phyloP scores from a whole-genome alignment of 1,140 invertebrate genomes.

The Uloborus diversus region DNA sequence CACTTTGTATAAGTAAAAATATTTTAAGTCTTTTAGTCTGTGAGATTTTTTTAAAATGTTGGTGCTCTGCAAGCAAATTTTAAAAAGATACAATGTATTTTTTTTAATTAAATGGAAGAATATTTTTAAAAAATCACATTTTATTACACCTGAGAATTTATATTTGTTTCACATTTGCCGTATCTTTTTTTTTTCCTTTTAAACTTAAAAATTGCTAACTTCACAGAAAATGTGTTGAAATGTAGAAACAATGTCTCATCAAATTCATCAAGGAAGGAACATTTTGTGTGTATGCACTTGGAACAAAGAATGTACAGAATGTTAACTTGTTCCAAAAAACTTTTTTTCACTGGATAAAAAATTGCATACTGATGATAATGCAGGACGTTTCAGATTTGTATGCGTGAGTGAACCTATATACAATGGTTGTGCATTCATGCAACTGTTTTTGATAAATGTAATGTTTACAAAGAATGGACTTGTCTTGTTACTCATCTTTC shows the following conservation, averaged over 20 bases:
- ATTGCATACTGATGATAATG: slow-evolving; percentile 37
- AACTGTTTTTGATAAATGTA: slow-evolving; percentile 53
- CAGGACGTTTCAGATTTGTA: slow-evolving; percentile 39
- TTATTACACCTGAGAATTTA: too few species aligned
- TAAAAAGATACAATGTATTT: too few species aligned
- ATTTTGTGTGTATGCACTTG: slow-evolving; percentile 48
- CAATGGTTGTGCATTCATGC: slow-evolving; percentile 44
- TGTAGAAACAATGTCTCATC: neutral
- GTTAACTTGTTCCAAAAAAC: slow-evolving; percentile 41
- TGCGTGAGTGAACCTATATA: slow-evolving; percentile 29
- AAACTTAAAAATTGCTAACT: too few species aligned
- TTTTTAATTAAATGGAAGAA: too few species aligned
- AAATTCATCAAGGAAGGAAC: slow-evolving; percentile 45
- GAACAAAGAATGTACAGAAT: slow-evolving; percentile 47
- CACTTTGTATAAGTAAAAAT: too few species aligned
- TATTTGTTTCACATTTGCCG: too few species aligned
- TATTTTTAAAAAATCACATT: too few species aligned
- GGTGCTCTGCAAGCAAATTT: too few species aligned
- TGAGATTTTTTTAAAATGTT: too few species aligned
- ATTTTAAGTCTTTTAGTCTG: too few species aligned
- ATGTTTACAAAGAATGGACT: slow-evolving; percentile 29
- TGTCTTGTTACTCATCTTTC: neutral
- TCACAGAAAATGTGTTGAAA: too few species aligned
- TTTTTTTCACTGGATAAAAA: slow-evolving; percentile 35
- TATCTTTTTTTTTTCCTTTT: too few species aligned